Evolutionary conservation across 2,113 vertebrate genomes (phyloP).

Genomic region (Dasyornis broadbenti): DNA sequence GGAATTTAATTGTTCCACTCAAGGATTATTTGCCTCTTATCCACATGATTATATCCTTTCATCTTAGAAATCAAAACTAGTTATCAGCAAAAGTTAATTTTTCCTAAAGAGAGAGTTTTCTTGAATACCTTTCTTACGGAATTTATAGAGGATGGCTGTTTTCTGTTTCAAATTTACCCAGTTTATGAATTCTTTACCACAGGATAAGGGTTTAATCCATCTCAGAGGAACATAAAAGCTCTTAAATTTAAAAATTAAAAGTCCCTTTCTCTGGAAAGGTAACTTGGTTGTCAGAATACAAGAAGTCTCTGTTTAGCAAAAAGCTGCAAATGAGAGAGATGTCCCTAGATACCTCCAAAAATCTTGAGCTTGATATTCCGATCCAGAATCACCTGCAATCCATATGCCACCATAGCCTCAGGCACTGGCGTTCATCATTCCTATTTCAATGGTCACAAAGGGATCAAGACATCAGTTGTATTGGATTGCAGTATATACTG

Average conservation of each 20-base stretch:
- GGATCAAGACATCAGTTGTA: not conserved
- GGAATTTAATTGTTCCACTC: slow-evolving; percentile 56
- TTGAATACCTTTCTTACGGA: slow-evolving; percentile 34
- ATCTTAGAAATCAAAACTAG: slow-evolving; percentile 23
- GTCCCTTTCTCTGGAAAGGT: not conserved
- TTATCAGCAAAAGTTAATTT: slow-evolving; percentile 42
- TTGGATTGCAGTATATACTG: not conserved
- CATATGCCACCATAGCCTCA: not conserved
- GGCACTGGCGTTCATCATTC: not conserved
- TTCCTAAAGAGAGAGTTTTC: not conserved
- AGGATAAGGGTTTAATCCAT: not conserved
- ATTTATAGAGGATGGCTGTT: not conserved
- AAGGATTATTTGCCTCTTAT: slow-evolving; percentile 57
- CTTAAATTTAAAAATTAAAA: not conserved
- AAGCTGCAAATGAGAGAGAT: not conserved
- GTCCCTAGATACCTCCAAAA: not conserved
- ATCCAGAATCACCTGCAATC: not conserved
- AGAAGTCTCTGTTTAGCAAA: not conserved
- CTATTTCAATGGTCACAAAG: not conserved
- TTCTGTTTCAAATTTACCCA: not conserved
- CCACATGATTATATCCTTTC: not conserved
- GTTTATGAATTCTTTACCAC: not conserved
- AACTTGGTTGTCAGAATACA: not conserved
- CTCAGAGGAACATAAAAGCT: not conserved
- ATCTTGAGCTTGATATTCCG: not conserved